A percentile compares a stretch with the other conserved stretches of the same genome.
Evolutionary conservation across 2,797 vertebrate species (phyloP).

Genomic region (Simalia tracyae): DNA sequence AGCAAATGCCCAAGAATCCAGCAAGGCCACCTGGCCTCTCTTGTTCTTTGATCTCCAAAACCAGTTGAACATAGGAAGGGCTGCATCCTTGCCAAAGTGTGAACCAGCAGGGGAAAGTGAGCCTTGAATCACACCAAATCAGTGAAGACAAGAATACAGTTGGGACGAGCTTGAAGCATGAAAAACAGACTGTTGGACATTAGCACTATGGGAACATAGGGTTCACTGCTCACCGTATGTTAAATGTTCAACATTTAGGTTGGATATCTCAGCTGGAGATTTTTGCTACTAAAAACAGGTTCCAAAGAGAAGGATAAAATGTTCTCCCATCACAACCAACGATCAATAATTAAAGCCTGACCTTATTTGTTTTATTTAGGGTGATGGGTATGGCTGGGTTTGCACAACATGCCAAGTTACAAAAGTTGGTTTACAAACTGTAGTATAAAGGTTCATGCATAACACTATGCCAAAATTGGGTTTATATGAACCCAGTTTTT

Average conservation of each 20-base stretch:
- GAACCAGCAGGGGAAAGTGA: not conserved
- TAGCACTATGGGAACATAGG: not conserved
- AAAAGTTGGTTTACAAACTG: not conserved
- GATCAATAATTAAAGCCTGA: not conserved
- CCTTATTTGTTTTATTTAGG: not conserved
- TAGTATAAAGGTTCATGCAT: not conserved
- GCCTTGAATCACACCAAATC: not conserved
- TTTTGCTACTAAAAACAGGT: not conserved
- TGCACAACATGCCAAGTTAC: not conserved
- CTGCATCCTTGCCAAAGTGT: not conserved
- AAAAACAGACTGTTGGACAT: not conserved
- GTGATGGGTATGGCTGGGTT: not conserved
- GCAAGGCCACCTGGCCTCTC: not conserved
- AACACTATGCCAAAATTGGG: not conserved
- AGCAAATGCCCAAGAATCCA: not conserved
- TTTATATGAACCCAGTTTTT: not conserved
- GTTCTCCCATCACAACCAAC: not conserved
- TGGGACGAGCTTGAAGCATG: not conserved
- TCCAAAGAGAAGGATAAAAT: not conserved
- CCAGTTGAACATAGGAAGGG: slow-evolving; percentile 9
- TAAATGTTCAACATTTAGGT: not conserved
- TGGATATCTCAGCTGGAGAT: not conserved
- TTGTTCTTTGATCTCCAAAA: slow-evolving; percentile 30
- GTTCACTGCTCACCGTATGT: not conserved
- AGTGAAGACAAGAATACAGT: not conserved